phyloP scores from a whole-genome alignment of 2,888 invertebrate genomes.

The Himalopsyche kuldschensis region DNA sequence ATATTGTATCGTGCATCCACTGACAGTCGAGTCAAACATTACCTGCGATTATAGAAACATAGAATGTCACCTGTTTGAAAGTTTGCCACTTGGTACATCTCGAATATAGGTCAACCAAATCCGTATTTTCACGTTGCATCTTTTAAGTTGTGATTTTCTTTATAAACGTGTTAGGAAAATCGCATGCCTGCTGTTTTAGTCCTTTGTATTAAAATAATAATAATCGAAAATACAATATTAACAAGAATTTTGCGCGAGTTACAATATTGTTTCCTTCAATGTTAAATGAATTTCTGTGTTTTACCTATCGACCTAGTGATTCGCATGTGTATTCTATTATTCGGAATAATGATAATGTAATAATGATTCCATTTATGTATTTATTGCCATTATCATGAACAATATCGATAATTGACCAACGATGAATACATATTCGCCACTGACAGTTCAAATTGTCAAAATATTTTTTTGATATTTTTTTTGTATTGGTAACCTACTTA shows the following conservation, averaged over 20 bases:
- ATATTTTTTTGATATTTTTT: background rate
- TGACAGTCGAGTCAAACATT: slow-evolving; percentile 5
- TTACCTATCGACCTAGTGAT: background rate
- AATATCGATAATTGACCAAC: no score
- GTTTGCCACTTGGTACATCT: slow-evolving; percentile 31
- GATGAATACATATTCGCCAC: background rate
- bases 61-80: slow-evolving; percentile 36
- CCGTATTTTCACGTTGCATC: slow-evolving; percentile 34
- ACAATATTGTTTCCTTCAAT: background rate
- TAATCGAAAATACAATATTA: background rate
- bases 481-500: background rate
- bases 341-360: background rate
- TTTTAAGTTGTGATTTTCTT: background rate
- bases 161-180: background rate
- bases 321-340: background rate
- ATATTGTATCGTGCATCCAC: background rate
- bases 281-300: background rate
- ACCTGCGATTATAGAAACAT: slow-evolving; percentile 22
- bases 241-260: background rate
- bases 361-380: no score
- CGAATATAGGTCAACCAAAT: slow-evolving; percentile 36
- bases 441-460: background rate
- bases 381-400: no score
- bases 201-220: background rate
- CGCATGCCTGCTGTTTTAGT: background rate